Base-by-base conservation (phyloP, 1,140 invertebrate genomes). In the Cotesia chilonis region DNA sequence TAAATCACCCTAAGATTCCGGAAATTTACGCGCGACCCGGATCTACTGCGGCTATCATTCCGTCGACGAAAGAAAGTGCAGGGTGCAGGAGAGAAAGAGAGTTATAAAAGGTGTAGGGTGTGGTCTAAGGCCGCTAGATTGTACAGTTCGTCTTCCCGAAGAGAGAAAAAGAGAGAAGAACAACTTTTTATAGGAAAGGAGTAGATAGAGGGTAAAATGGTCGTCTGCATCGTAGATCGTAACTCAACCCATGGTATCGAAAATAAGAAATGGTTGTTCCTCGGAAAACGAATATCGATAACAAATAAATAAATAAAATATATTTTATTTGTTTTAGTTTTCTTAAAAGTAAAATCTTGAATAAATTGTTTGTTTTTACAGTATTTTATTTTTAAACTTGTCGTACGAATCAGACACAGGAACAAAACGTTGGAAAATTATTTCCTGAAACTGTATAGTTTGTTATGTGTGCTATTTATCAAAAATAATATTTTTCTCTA, bases 21-120 rank as follows among this genome's bases (percentile, higher is more conserved):
- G 73, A 76, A 76, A 76, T 74, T 74, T 74, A 76, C 75, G 71
- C 73, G 74, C 74, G 75, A 76, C 70, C 71, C 74, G 71, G 71
- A 75, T 75, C 72, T 71, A 55, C 71, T 65, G 28, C 47, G 74
- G 68, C 74, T 71, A 75, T 75, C 64, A 75, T 71, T 75, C 59
- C 63, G 52, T 35, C 4, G n/a, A 17, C 36, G n/a, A 37, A 57
- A 65, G 38, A 57, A 65, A 63, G 61, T 71, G 9, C 47, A 69
- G 6, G 47, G 36, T 12, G 28, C 28, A 17, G 20, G 51, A 28
- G 60, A 70, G 5, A 59, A 17, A 67, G 36, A 67, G 36, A 64
- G 38, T 35, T 36, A 9, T 7, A 72, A 17, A 54, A 52, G 52
- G 69, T 63, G 52, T 20, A 14, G n/a, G 63, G 61, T 65, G 60